phyloP scores from a whole-genome alignment of 2,888 invertebrate species.

The Eurytoma californica region DNA sequence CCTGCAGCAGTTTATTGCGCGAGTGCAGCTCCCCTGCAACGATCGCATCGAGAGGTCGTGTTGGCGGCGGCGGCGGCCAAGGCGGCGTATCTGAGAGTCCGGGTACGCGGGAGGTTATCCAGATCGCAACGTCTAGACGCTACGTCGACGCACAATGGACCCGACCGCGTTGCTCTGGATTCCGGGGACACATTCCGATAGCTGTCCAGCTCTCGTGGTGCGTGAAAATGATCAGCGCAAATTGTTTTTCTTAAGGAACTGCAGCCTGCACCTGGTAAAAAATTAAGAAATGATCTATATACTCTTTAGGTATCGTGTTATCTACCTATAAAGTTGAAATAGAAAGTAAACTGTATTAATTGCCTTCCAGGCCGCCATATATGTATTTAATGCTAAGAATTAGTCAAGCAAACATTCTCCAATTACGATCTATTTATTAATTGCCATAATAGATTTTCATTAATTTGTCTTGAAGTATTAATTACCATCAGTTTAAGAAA shows the following conservation, averaged over 20 bases:
- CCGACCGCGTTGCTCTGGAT: neutral
- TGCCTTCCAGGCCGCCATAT: no score
- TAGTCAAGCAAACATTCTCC: no score
- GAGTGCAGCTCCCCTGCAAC: neutral
- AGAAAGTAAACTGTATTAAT: no score
- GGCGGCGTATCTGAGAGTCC: slow-evolving; percentile 1
- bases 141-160: neutral
- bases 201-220: neutral
- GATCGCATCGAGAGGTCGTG: slow-evolving; percentile 16
- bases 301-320: no score
- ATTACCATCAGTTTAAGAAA: no score
- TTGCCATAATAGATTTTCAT: no score
- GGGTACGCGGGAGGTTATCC: neutral
- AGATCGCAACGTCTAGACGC: neutral
- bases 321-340: no score
- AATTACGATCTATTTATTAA: no score
- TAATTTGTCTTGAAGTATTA: no score
- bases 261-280: neutral
- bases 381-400: no score
- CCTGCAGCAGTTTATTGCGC: slow-evolving; percentile 12
- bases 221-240: neutral
- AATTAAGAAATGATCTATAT: no score
- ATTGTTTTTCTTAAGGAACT: neutral
- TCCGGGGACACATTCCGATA: neutral
- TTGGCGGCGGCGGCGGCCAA: neutral